phyloP scores from a whole-genome alignment of 1,140 invertebrate species.

The Luehdorfia chinensis region DNA sequence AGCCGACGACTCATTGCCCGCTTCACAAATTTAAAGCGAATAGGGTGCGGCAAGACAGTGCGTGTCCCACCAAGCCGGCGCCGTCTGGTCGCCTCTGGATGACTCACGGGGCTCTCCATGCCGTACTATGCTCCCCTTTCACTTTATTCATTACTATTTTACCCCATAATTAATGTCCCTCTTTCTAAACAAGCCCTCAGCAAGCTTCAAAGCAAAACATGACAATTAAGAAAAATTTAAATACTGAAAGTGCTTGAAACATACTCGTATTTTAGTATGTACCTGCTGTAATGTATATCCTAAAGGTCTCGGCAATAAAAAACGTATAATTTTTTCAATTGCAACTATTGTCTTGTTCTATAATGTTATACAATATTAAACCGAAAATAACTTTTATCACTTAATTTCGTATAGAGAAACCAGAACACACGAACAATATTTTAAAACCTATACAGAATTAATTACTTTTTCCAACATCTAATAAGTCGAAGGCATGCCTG shows the following conservation, averaged over 20 bases:
- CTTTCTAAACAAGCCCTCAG: constrained; percentile 13
- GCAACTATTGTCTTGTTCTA: too few relatives aligned
- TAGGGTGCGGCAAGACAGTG: constrained; percentile 50
- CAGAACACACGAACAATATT: too few relatives aligned
- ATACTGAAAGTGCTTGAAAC: not conserved
- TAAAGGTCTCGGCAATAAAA: too few relatives aligned
- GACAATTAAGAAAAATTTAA: constrained; percentile 1
- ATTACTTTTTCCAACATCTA: too few relatives aligned
- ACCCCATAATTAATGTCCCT: constrained; percentile 58
- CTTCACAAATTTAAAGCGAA: constrained; percentile 33
- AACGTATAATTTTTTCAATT: too few relatives aligned
- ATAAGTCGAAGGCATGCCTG: too few relatives aligned
- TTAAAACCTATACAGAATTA: too few relatives aligned
- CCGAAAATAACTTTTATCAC: too few relatives aligned
- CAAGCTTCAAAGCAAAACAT: constrained; percentile 4
- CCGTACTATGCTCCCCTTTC: constrained; percentile 45
- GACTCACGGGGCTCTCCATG: constrained; percentile 62
- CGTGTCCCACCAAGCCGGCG: constrained; percentile 43
- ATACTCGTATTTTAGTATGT: too few relatives aligned
- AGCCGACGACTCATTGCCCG: not conserved
- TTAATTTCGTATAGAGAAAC: too few relatives aligned
- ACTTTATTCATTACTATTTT: constrained; percentile 37
- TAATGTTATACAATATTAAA: too few relatives aligned
- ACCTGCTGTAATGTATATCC: too few relatives aligned
- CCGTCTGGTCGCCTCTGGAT: constrained; percentile 57